Evolutionary conservation across 2,113 vertebrate species (phyloP), one percentile per base, ranked within the genome.

Genomic region (Sorex fumeus): DNA sequence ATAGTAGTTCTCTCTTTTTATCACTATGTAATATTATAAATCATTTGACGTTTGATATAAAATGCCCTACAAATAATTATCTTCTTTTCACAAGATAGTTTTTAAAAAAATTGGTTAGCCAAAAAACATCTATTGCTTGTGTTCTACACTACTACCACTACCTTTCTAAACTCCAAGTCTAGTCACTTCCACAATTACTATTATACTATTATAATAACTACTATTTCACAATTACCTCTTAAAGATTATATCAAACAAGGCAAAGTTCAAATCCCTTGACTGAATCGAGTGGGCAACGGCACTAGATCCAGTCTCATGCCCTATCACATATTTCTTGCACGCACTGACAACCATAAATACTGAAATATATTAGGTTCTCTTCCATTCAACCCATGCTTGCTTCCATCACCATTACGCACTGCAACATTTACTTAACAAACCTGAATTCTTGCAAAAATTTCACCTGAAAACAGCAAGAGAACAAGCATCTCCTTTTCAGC

Each of bases 111-210:
- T 50, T 74, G 57, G 80, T 13, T 13, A 84, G 23, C 21, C 66
- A 47, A 67, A 60, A 60, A 82, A 85, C 62, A 64, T 32, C n/a
- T 57, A 43, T 7, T 80, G 28, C 34, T 45, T 62, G 8, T 74
- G 82, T 30, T 71, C 66, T 6, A 84, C 19, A 84, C 23, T 69
- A 79, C 1, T 28, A 15, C 36, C 57, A 86, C n/a, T 13, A 18
- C 71, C 27, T 72, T 67, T 92, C 77, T 84, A 90, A 94, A 87
- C 90, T 30, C 28, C 45, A 82, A 76, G 21, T 60, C 32, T 28
- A 25, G 67, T 69, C 34, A 71, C 8, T 88, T 77, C 69, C 18
- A 75, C n/a, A 32, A 60, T 23, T 40, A 6, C 27, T 87, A 78
- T n/a, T n/a, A n/a, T n/a, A n/a, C n/a, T n/a, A n/a, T n/a, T n/a